Conservation (phyloP, 2,797 vertebrate species). For the Echiichthys vipera region DNA sequence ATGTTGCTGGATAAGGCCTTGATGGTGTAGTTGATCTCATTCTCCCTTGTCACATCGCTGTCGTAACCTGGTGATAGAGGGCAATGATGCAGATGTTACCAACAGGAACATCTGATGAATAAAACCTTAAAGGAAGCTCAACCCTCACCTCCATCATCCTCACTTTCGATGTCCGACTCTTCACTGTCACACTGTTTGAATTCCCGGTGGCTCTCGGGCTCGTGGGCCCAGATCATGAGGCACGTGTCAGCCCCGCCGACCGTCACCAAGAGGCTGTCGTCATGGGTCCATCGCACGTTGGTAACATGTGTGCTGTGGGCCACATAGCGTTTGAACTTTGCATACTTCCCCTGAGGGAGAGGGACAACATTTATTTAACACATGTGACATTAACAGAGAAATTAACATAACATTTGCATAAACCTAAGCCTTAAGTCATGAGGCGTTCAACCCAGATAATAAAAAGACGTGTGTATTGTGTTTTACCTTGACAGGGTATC, state of each 20-base stretch:
- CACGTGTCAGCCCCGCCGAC: constrained; percentile 94
- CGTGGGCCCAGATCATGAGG: constrained; percentile 96
- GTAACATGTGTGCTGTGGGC: constrained; percentile 98
- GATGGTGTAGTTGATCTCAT: constrained; percentile 97
- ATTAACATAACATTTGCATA: constrained; percentile 63
- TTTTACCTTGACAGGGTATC: constrained; percentile 94
- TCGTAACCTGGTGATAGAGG: constrained; percentile 90
- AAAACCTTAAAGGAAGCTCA: not conserved
- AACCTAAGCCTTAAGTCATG: not conserved
- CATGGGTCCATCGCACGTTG: constrained; percentile 95
- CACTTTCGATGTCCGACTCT: constrained; percentile 96
- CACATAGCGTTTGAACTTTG: constrained; percentile 96
- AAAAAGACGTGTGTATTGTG: not conserved
- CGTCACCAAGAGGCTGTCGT: constrained; percentile 93
- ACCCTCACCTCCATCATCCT: constrained; percentile 94
- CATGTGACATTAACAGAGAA: constrained; percentile 48
- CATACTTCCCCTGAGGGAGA: constrained; percentile 91
- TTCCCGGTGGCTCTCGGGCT: constrained; percentile 90
- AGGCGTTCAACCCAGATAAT: constrained; percentile 1
- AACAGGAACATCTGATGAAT: not conserved
- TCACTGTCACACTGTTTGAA: constrained; percentile 94
- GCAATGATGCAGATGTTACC: not conserved
- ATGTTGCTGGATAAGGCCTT: constrained; percentile 98
- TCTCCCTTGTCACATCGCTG: constrained; percentile 97
- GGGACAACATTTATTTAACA: constrained; percentile 44